Base-by-base conservation (phyloP, 2,888 invertebrate species). In the Colostygia pectinataria region DNA sequence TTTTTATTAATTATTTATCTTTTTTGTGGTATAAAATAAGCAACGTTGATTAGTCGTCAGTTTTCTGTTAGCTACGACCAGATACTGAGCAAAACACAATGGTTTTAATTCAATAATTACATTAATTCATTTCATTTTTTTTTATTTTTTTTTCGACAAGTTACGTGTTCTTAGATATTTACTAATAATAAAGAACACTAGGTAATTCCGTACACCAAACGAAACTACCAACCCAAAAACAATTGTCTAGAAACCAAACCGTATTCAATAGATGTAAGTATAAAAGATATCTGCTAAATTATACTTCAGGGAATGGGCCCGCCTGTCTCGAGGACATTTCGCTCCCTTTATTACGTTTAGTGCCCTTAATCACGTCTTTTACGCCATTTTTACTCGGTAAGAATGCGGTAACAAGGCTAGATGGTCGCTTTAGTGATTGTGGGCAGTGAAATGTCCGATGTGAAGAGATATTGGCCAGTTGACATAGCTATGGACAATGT, bases 361-460 rank as follows among this genome's bases (percentile, higher is more conserved):
- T 44, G 48, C 31, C 38, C 50, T 53, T 53, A 55, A 58, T 55
- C 51, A 55, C 58, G 51, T 46, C 48, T 49, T 49, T 56, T 34
- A 52, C 48, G 48, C 50, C 42, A 32, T 29, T 51, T 53, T 46
- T 44, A n/a, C 27, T 53, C 39, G 8, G 34, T 32, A 36, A 53
- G 47, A 50, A 48, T 53, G 50, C 41, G 34, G 49, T 46, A 48
- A 57, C 57, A 50, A 45, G 44, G 32, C 31, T 27, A 27, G 14
- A 47, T 32, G 43, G 49, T 37, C 56, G 52, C 43, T 55, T 50
- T 36, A 39, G 53, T 49, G 48, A 46, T 51, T 55, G 55, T 50
- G 12, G 25, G 9, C 34, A 14, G 28, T 32, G 15, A 33, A 38
- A 32, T 27, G 25, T 18, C 32, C 28, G 10, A 41, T 40, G 24